Conservation (phyloP, 2,888 invertebrate genomes). For the Noctua comes region DNA sequence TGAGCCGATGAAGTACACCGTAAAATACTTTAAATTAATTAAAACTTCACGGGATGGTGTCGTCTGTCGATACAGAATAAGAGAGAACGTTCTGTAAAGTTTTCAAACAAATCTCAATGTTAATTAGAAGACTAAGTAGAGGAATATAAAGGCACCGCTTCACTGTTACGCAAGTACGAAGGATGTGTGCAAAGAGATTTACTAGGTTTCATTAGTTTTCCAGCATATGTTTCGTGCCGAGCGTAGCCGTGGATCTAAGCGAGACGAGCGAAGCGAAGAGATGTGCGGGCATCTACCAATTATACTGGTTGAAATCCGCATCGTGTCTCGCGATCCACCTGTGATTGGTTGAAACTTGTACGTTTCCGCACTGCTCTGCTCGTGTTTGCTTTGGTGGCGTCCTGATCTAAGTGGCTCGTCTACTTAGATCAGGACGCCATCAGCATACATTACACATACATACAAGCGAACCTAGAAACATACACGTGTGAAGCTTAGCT, state of each 20-base stretch:
- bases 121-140: constrained; percentile 22
- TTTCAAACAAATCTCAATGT: constrained; percentile 7
- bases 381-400: no score
- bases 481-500: no score
- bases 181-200: not conserved
- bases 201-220: not conserved
- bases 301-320: no score
- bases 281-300: no score
- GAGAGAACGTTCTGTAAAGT: constrained; percentile 10
- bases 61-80: constrained; percentile 12
- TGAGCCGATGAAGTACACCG: not conserved
- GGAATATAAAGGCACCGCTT: not conserved
- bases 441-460: no score
- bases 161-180: not conserved
- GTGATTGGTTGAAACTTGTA: no score
- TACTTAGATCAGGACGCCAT: no score
- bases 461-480: no score
- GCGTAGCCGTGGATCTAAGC: not conserved
- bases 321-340: no score
- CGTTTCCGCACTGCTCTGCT: no score
- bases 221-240: not conserved
- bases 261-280: no score
- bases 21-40: constrained; percentile 35
- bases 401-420: no score
- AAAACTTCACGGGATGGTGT: constrained; percentile 17